These are phyloP conservation scores for Clostera curtula DNA, from an alignment of 2,888 invertebrate species.

Conservation along the genomic window DNA sequence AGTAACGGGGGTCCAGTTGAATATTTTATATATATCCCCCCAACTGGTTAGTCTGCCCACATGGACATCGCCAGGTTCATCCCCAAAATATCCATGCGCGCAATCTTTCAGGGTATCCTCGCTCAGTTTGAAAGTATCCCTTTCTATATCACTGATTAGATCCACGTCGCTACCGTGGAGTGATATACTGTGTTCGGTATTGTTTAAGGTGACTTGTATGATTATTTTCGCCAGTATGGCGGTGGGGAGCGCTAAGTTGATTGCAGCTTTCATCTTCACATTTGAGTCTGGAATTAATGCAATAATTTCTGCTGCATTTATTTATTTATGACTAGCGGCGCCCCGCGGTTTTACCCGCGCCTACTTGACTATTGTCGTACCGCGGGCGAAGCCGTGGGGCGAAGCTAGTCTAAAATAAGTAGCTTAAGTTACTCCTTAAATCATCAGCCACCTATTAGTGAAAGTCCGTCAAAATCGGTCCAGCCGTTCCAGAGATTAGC, in stretches of 20 bases:
- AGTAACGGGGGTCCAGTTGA: conserved; percentile 32
- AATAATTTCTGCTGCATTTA: no score
- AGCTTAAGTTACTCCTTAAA: no score
- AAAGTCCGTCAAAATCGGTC: no score
- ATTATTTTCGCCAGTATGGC: conserved; percentile 26
- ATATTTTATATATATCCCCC: conserved; percentile 33
- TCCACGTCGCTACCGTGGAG: conserved; percentile 21
- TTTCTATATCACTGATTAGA: conserved; percentile 27
- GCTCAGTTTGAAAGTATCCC: conserved; percentile 24
- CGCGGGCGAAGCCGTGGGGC: no score
- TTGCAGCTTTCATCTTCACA: conserved; percentile 6
- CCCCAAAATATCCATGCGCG: conserved; percentile 22
- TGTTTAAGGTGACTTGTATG: conserved; percentile 23
- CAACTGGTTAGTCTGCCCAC: conserved; percentile 37
- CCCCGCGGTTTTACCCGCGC: no score
- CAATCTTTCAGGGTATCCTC: conserved; percentile 29
- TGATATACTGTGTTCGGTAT: conserved; percentile 12
- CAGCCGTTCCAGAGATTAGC: no score
- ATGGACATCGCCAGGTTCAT: conserved; percentile 17
- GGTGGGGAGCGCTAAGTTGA: conserved; percentile 7
- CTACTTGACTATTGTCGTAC: no score
- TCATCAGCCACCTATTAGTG: no score
- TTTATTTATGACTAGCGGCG: no score
- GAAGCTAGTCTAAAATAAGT: no score
- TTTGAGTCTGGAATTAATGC: no score